A percentile compares a stretch with the other conserved stretches of the same genome.
Conservation (phyloP, 2,888 invertebrate genomes). For the Cephonodes hylas region DNA sequence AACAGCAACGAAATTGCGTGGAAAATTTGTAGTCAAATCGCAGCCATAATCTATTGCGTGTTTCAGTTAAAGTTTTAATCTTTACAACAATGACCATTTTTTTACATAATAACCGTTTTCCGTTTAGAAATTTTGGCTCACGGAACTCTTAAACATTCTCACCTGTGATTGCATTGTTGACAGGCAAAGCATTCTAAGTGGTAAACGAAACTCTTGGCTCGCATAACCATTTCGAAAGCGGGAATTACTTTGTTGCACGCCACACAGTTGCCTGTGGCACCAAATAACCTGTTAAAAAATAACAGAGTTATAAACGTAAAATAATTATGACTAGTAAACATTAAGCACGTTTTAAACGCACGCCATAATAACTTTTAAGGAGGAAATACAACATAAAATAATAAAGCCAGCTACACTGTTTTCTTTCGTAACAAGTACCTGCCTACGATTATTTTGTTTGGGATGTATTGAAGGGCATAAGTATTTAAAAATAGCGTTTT, state of each 20-base stretch:
- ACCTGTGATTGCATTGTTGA: constrained; percentile 97
- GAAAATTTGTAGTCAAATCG: neutral
- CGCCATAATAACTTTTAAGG: constrained; percentile 42
- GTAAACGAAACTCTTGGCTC: constrained; percentile 94
- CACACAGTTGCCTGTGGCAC: constrained; percentile 94
- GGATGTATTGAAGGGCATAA: neutral
- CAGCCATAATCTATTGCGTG: neutral
- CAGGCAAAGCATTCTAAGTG: constrained; percentile 97
- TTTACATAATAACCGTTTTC: neutral
- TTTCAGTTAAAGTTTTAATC: neutral
- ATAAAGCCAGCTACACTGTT: constrained; percentile 11
- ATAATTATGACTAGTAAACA: constrained; percentile 49
- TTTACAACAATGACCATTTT: constrained; percentile 3
- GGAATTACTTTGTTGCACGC: constrained; percentile 96
- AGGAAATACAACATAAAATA: constrained; percentile 31
- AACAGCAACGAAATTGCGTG: too few species aligned
- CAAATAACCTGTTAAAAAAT: constrained; percentile 88
- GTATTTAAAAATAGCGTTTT: neutral
- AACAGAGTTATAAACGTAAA: constrained; percentile 47
- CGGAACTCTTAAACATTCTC: constrained; percentile 31
- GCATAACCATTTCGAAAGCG: constrained; percentile 97
- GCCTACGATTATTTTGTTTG: neutral
- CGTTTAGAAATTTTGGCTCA: constrained; percentile 9
- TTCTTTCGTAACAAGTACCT: constrained; percentile 11
- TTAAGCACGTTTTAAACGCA: constrained; percentile 45